Percentiles rank a stretch among this genome's conserved stretches.
Evolutionary conservation across 2,113 vertebrate species (phyloP).

Genomic region (Daubentonia madagascariensis): DNA sequence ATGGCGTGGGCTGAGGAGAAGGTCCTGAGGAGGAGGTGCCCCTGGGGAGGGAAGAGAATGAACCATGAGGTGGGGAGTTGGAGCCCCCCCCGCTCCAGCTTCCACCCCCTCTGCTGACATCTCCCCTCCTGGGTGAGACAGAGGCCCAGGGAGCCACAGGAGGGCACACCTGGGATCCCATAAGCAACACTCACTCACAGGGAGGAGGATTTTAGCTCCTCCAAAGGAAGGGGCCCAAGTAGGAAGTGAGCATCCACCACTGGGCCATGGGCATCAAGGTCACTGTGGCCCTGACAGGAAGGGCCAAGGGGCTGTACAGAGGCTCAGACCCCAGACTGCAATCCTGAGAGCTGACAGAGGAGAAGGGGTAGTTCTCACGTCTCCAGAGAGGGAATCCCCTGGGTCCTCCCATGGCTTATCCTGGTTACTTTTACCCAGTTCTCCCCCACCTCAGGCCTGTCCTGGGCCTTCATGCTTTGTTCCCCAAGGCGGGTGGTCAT

Average conservation of each 20-base stretch:
- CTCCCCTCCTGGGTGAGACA: not conserved
- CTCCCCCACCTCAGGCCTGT: not conserved
- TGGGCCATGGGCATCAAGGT: not conserved
- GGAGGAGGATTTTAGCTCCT: not conserved
- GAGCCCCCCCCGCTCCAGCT: too few relatives aligned
- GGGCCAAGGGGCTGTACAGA: not conserved
- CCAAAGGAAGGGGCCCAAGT: too few relatives aligned
- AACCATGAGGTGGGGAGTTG: not conserved
- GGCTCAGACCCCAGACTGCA: not conserved
- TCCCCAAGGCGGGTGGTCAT: not conserved
- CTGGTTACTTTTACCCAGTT: too few relatives aligned
- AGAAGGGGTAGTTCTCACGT: not conserved
- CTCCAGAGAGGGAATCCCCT: not conserved
- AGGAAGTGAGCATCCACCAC: too few relatives aligned
- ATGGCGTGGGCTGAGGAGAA: slow-evolving; percentile 88
- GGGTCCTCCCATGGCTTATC: not conserved
- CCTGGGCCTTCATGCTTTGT: too few relatives aligned
- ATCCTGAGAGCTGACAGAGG: not conserved
- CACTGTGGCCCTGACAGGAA: not conserved
- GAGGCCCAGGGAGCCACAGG: not conserved
- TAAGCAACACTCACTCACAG: not conserved
- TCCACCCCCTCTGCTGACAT: not conserved
- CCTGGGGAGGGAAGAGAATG: not conserved
- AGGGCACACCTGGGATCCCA: not conserved
- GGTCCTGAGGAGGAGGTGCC: slow-evolving; percentile 37